These are phyloP conservation scores for Keiferia lycopersicella DNA, from an alignment of 2,888 invertebrate genomes.

Conservation along the genomic window DNA sequence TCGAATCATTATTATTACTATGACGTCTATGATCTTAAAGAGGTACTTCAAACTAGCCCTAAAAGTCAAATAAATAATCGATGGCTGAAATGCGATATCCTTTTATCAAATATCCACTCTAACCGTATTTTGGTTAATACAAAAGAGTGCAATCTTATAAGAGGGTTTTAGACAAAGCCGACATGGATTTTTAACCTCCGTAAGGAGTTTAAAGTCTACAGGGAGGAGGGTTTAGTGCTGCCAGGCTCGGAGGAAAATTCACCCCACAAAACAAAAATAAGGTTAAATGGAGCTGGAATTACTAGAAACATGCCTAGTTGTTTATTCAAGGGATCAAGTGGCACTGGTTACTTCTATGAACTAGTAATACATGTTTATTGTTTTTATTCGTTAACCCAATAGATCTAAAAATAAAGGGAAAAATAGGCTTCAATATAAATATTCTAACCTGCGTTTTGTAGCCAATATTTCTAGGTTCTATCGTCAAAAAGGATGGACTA, in stretches of 20 bases:
- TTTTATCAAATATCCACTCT: background rate
- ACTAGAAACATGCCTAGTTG: too few species aligned
- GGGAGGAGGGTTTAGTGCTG: constrained; percentile 38
- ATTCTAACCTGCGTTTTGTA: too few species aligned
- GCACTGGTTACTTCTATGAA: too few species aligned
- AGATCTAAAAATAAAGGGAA: too few species aligned
- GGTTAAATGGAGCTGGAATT: too few species aligned
- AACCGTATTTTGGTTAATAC: background rate
- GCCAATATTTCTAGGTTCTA: too few species aligned
- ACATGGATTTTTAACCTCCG: constrained; percentile 61
- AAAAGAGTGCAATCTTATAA: constrained; percentile 39
- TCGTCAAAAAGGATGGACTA: too few species aligned
- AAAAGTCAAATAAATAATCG: constrained; percentile 6
- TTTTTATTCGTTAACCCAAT: too few species aligned
- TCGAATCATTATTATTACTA: too few species aligned
- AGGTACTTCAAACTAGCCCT: background rate
- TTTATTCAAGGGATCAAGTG: too few species aligned
- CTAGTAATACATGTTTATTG: too few species aligned
- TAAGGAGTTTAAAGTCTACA: constrained; percentile 72
- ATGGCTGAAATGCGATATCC: constrained; percentile 14
- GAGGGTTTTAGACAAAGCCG: constrained; percentile 50
- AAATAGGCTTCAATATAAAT: too few species aligned
- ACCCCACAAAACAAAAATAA: background rate
- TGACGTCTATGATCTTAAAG: background rate
- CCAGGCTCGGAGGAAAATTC: background rate